Conservation (phyloP, 2,113 vertebrate genomes). For the Cygnus atratus region DNA sequence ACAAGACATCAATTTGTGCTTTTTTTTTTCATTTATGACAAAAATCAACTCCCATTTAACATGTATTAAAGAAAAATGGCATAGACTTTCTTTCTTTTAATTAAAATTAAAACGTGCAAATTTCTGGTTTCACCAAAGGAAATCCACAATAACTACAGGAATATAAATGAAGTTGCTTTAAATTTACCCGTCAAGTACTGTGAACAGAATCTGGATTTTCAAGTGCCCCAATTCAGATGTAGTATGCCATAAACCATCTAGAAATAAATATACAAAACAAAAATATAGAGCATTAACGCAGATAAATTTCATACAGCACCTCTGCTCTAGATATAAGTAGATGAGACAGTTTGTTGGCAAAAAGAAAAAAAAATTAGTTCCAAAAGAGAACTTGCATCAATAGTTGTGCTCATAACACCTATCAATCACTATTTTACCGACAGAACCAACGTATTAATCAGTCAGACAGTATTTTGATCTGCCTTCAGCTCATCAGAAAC, state of each 20-base stretch:
- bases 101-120: neutral
- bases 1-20: neutral
- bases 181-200: neutral
- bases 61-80: too few species aligned
- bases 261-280: neutral
- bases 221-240: neutral
- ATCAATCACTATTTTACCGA: neutral
- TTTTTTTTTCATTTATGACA: neutral
- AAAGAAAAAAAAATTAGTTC: neutral
- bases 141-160: neutral
- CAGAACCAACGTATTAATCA: neutral
- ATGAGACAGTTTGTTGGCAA: neutral
- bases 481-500: neutral
- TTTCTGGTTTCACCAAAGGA: neutral
- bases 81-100: neutral
- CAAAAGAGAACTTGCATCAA: neutral
- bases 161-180: neutral
- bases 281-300: neutral
- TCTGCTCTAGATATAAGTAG: neutral
- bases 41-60: neutral
- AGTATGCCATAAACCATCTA: neutral
- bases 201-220: neutral
- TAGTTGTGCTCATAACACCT: neutral
- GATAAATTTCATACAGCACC: neutral
- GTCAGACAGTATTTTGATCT: neutral